Evolutionary conservation across 2,888 invertebrate species (phyloP), one percentile per base, ranked within the genome.

Genomic region (Sinodicranocentrus sp.): DNA sequence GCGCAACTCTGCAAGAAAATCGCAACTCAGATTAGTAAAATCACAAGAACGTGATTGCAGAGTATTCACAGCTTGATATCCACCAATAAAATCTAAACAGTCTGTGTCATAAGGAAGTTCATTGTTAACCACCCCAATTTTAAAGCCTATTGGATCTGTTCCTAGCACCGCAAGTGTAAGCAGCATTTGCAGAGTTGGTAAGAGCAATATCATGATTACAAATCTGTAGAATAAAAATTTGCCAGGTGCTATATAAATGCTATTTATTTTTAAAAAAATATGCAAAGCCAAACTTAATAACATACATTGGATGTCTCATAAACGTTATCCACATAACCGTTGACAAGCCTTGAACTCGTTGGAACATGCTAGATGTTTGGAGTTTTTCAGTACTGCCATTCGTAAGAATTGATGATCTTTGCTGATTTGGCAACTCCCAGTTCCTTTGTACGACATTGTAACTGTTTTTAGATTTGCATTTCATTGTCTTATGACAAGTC

Each of bases 401-500:
- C 23, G 48, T n/a, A 48, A 19, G 21, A 23, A 61, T 61, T 0
- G 70, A 78, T 8, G 59, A 80, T 17, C 54, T 57, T 23, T 61
- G 71, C 25, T 39, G 63, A 15, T 43, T 39, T 3, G 33, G 33
- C n/a, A n/a, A n/a, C 17, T 33, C 21, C 44, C 65, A 72, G 26
- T 80, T 72, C 26, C 71, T 65, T 54, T 65, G 72, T n/a, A 75
- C 80, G 19, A 82, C 68, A 48, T 82, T 73, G 61, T 82, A 75
- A 13, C 59, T 67, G 21, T 57, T 82, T 61, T 68, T 25, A 71
- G 25, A 44, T n/a, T 78, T 79, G 44, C 48, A 15, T 10, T 0
- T n/a, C 21, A 23, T 67, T 25, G 15, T 3, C 25, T 65, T 28
- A n/a, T n/a, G n/a, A n/a, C n/a, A n/a, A 10, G 13, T 19, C 33